Conservation (phyloP, 37 sponge, comb jelly and placozoan genomes). For the Cladorhizidae sp. region DNA sequence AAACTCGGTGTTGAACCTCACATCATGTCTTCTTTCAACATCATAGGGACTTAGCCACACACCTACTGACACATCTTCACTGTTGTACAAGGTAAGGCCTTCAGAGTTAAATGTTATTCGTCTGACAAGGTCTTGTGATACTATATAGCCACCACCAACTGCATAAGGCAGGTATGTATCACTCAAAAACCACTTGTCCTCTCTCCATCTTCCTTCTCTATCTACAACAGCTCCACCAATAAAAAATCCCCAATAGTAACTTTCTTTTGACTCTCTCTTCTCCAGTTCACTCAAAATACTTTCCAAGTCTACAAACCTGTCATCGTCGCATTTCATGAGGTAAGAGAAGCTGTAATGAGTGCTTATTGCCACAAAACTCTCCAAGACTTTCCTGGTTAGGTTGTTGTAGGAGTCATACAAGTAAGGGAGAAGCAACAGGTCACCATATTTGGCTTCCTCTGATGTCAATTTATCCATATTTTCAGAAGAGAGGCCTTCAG, state of each 20-base stretch:
- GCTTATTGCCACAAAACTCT: constrained; percentile 39
- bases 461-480: not conserved
- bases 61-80: constrained; percentile 88
- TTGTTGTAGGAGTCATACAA: constrained; percentile 67
- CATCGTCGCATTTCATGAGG: constrained; percentile 92
- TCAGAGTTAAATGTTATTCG: constrained; percentile 52
- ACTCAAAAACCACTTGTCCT: constrained; percentile 80
- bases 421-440: constrained; percentile 60
- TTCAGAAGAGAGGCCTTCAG: not conserved
- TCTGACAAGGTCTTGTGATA: constrained; percentile 63
- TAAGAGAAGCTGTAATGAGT: constrained; percentile 52
- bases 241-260: constrained; percentile 91
- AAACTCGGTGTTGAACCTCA: too few relatives aligned
- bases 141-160: constrained; percentile 86
- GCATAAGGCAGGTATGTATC: constrained; percentile 89
- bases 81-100: constrained; percentile 57
- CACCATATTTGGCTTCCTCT: constrained; percentile 37
- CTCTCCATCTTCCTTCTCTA: constrained; percentile 69
- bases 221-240: constrained; percentile 69
- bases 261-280: not conserved
- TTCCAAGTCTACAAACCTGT: constrained; percentile 61
- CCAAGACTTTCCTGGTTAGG: constrained; percentile 76
- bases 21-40: constrained; percentile 75
- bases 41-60: constrained; percentile 80
- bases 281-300: constrained; percentile 45